phyloP scores from a whole-genome alignment of 2,113 vertebrate genomes.

The cat (Felis catus) region DNA sequence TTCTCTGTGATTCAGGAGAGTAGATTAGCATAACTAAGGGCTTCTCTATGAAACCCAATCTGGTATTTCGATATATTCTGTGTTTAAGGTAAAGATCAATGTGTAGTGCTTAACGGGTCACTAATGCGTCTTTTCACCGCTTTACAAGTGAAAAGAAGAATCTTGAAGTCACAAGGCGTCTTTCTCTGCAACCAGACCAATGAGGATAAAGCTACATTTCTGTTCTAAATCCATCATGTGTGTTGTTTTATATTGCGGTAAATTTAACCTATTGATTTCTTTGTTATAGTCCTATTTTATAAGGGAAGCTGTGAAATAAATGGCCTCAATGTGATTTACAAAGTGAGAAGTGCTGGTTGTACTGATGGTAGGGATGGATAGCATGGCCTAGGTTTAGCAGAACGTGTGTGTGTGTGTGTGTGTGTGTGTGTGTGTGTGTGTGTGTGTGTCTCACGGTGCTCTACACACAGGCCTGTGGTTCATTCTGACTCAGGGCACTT shows the following conservation, averaged over 20 bases:
- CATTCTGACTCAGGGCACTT: not conserved
- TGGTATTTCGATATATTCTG: not conserved
- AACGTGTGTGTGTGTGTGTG: not conserved
- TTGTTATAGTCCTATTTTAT: not conserved
- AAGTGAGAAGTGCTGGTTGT: not conserved
- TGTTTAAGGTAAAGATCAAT: not conserved
- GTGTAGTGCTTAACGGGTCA: not conserved
- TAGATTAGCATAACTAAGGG: not conserved
- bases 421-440: too few species aligned
- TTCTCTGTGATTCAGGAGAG: not conserved
- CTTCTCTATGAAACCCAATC: not conserved
- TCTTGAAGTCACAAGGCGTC: not conserved
- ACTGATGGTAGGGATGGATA: not conserved
- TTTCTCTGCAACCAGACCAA: not conserved
- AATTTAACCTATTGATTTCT: slow-evolving; percentile 35
- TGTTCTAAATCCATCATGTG: not conserved
- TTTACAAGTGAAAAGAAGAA: not conserved
- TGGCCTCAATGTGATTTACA: not conserved
- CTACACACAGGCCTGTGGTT: not conserved
- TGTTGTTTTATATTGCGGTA: not conserved
- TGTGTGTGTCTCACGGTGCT: not conserved
- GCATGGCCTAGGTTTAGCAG: not conserved
- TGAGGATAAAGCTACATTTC: not conserved
- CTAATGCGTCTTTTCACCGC: not conserved
- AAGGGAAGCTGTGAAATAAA: slow-evolving; percentile 35